A percentile compares a stretch with the other conserved stretches of the same genome.
These are phyloP conservation scores for Panagrolaimus sp. DNA, from an alignment of 1,140 invertebrate species.

Conservation along the genomic window DNA sequence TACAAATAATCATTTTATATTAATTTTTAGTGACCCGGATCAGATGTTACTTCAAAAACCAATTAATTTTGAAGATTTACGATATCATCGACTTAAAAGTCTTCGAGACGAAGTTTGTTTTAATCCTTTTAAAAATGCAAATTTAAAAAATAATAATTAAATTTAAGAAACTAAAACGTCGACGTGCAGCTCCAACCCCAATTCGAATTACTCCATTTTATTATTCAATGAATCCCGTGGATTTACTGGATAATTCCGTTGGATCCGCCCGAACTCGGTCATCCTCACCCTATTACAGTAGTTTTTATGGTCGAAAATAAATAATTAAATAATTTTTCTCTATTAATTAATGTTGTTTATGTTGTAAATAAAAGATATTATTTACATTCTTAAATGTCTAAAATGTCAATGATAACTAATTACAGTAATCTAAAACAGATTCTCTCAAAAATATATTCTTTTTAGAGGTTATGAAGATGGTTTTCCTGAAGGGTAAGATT, in stretches of 20 bases:
- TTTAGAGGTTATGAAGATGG: too few relatives aligned
- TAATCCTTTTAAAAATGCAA: not conserved
- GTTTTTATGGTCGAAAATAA: slow-evolving; percentile 2
- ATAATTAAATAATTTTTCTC: too few relatives aligned
- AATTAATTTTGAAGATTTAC: slow-evolving; percentile 2
- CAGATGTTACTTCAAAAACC: slow-evolving; percentile 10
- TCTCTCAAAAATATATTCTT: too few relatives aligned
- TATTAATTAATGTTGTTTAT: not conserved
- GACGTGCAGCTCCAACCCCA: slow-evolving; percentile 11
- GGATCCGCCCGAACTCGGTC: not conserved
- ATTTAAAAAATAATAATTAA: not conserved
- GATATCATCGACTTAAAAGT: not conserved
- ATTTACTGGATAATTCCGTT: slow-evolving; percentile 11
- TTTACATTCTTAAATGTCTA: too few relatives aligned
- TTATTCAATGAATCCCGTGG: slow-evolving; percentile 25
- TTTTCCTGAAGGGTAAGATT: too few relatives aligned
- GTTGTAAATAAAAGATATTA: not conserved
- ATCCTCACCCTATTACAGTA: not conserved
- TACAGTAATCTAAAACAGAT: too few relatives aligned
- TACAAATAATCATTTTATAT: too few relatives aligned
- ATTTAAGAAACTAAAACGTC: slow-evolving; percentile 18
- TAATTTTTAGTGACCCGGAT: not conserved
- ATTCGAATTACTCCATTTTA: slow-evolving; percentile 23
- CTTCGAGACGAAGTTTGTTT: not conserved
- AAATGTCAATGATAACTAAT: too few relatives aligned